Percentiles rank a stretch among this genome's conserved stretches.
These are phyloP conservation scores for Bradypodion ventrale DNA, from an alignment of 2,797 vertebrate genomes.

Conservation along the genomic window DNA sequence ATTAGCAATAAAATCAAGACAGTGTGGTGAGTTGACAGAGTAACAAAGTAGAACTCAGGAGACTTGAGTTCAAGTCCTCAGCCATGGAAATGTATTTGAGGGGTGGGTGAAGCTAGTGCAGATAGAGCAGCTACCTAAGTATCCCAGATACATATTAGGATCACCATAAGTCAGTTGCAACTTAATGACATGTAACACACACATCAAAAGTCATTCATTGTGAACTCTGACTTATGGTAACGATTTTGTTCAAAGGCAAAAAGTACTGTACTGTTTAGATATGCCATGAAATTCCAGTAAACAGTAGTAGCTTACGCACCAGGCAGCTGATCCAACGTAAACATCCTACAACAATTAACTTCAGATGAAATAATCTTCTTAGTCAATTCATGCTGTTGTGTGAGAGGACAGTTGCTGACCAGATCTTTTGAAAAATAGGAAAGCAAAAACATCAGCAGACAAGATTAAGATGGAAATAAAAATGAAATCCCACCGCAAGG, in stretches of 20 bases:
- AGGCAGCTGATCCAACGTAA: neutral
- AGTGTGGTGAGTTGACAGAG: no score
- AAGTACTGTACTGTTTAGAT: neutral
- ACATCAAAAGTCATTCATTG: no score
- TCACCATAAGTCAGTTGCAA: no score
- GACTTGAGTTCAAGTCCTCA: no score
- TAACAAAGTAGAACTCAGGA: no score
- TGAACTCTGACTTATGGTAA: neutral
- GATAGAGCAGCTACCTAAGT: no score
- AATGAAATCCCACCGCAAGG: neutral
- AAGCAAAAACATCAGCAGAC: neutral
- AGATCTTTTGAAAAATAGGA: rapidly evolving
- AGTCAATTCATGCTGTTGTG: no score
- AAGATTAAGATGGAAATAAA: neutral
- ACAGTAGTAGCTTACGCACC: neutral
- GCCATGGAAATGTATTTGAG: no score
- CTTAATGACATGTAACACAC: no score
- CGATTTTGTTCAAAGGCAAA: neutral
- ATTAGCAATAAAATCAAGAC: neutral
- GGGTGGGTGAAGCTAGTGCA: no score
- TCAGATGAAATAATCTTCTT: neutral
- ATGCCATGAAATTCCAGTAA: neutral
- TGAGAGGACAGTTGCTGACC: neutral
- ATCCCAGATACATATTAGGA: no score
- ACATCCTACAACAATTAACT: neutral